Percentiles rank a stretch among this genome's conserved stretches.
phyloP scores from a whole-genome alignment of 2,888 invertebrate species.

The Limnephilus auricula region DNA sequence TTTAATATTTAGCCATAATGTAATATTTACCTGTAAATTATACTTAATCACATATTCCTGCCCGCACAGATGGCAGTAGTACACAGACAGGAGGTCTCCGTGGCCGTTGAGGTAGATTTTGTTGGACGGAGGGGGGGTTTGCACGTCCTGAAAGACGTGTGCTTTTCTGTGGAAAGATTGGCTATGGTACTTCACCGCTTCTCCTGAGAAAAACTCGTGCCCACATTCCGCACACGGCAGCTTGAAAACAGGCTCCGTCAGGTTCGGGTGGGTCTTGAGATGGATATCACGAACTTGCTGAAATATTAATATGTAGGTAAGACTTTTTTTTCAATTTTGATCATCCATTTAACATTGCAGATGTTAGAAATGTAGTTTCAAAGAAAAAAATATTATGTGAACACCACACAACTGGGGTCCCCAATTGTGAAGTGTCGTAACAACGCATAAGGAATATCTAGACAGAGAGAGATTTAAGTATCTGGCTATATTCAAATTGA shows the following conservation, averaged over 20 bases:
- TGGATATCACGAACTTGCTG: conserved; percentile 75
- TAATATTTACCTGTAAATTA: conserved; percentile 78
- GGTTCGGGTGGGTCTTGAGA: conserved; percentile 73
- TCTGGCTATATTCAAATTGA: not conserved
- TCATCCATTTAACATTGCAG: too few species aligned
- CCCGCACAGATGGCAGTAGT: conserved; percentile 80
- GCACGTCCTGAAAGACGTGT: conserved; percentile 24
- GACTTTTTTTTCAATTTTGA: too few species aligned
- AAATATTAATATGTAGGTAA: not conserved
- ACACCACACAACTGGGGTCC: not conserved
- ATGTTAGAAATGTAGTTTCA: not conserved
- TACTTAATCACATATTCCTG: conserved; percentile 83
- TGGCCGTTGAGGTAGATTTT: conserved; percentile 77
- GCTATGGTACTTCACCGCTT: conserved; percentile 80
- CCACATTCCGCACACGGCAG: conserved; percentile 78
- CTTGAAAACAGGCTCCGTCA: conserved; percentile 67
- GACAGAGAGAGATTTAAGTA: not conserved
- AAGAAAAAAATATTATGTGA: not conserved
- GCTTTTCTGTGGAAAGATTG: conserved; percentile 75
- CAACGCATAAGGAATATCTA: not conserved
- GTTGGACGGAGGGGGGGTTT: conserved; percentile 74
- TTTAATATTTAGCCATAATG: not conserved
- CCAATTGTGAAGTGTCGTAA: not conserved
- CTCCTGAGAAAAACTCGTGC: conserved; percentile 77
- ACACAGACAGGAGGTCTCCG: conserved; percentile 74